Percentiles rank a stretch among this genome's conserved stretches.
These are phyloP conservation scores for Bombus turneri DNA, from an alignment of 1,140 invertebrate species.

Conservation along the genomic window DNA sequence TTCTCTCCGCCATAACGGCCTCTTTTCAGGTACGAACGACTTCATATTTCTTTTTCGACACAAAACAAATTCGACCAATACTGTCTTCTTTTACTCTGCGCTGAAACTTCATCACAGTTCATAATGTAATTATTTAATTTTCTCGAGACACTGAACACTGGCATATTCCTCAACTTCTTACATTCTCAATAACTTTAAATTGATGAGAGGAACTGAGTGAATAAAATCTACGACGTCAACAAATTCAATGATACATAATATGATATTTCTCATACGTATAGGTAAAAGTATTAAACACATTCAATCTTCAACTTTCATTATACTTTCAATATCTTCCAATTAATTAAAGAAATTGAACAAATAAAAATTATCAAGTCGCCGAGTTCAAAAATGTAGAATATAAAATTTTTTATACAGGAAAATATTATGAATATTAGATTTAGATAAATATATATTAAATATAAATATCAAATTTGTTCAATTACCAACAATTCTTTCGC, in stretches of 20 bases:
- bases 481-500: conserved; percentile 75
- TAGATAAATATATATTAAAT: not conserved
- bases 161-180: not conserved
- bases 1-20: conserved; percentile 91
- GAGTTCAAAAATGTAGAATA: not conserved
- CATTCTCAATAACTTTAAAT: not conserved
- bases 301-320: too few species aligned
- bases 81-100: not conserved
- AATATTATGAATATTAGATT: not conserved
- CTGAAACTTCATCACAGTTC: not conserved
- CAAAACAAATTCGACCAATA: not conserved
- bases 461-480: not conserved
- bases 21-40: conserved; percentile 91
- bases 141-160: not conserved
- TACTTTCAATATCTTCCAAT: not conserved
- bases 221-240: not conserved
- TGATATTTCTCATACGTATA: too few species aligned
- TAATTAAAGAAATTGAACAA: not conserved
- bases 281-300: too few species aligned
- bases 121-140: not conserved
- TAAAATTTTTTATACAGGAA: not conserved
- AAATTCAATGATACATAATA: too few species aligned
- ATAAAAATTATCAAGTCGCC: not conserved
- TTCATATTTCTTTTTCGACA: not conserved
- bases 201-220: not conserved